Conservation (phyloP, 2,797 vertebrate genomes). For the Spea hammondii region DNA sequence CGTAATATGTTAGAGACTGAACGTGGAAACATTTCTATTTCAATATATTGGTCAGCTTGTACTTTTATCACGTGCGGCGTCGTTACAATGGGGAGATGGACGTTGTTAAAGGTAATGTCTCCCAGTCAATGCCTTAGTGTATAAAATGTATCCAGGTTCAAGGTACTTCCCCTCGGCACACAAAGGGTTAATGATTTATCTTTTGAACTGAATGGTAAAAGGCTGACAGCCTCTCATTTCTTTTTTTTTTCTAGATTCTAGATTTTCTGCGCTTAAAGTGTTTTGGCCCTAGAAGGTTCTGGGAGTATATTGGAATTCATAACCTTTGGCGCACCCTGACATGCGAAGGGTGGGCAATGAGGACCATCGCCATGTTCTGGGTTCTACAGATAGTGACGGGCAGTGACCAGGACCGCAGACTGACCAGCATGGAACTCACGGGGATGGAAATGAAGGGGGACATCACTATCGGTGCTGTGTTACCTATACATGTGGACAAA, state of each 20-base stretch:
- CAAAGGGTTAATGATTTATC: no score
- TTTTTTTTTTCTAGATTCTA: background rate
- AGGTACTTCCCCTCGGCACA: no score
- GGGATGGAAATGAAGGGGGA: conserved; percentile 15
- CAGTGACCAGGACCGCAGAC: background rate
- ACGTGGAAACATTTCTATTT: no score
- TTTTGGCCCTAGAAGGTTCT: background rate
- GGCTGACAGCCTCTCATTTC: no score
- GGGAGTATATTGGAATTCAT: background rate
- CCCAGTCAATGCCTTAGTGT: no score
- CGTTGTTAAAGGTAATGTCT: no score
- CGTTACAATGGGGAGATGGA: no score
- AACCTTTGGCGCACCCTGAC: background rate
- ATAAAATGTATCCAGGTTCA: background rate
- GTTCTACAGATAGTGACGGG: background rate
- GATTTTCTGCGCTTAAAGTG: no score
- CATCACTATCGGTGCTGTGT: conserved; percentile 18
- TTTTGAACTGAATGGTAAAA: no score
- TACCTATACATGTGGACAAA: conserved; percentile 35
- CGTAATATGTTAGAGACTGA: no score
- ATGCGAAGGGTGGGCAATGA: background rate
- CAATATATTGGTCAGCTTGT: no score
- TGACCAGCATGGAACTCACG: conserved; percentile 2
- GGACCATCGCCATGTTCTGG: background rate
- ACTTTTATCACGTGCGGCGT: no score